Base-by-base conservation (phyloP, 2,888 invertebrate species). In the Cecidostiba fungosa region DNA sequence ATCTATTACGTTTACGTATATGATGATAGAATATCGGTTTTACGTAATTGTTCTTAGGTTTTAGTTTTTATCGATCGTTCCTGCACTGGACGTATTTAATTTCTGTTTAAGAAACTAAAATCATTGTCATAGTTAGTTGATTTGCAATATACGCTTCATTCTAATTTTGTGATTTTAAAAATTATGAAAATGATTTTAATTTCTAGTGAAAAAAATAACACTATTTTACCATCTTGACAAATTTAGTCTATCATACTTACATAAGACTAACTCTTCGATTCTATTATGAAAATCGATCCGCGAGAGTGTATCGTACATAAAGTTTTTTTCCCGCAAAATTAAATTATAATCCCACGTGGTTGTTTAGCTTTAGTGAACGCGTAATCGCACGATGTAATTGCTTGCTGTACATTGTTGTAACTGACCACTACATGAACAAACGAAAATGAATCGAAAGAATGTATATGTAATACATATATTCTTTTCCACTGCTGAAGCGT, bases 391-490 rank as follows among this genome's bases (percentile, higher is more conserved):
- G 62, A 73, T 84, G 62, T 86, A 77, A 81, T 83, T 86, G 84
- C 86, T 86, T 82, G 62, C 43, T 84, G 73, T 86, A 80, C 70
- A 84, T 83, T 83, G 36, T 81, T 54, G 54, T 83, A 86, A 80
- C n/a, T 81, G 50, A 84, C 50, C 16, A 78, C 72, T 66, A 66
- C 69, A 54, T 82, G 43, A 74, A 70, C 73, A 79, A 79, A 32
- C 59, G 19, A 86, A 77, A 70, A 72, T 54, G 36, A 19, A 66
- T 77, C 29, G 70, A 77, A 79, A 59, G 50, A 84, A 74, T 16
- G 29, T 62, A 76, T 23, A 79, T 74, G 26, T 23, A 66, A 32
- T 29, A 76, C 79, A 69, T 50, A 72, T 39, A 39, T 43, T 72
- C 62, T 77, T 82, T 77, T 77, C 39, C 19, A 77, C 47, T 81